Evolutionary conservation across 2,797 vertebrate genomes (phyloP), one percentile per base, ranked within the genome.

Genomic region (Furcifer pardalis): DNA sequence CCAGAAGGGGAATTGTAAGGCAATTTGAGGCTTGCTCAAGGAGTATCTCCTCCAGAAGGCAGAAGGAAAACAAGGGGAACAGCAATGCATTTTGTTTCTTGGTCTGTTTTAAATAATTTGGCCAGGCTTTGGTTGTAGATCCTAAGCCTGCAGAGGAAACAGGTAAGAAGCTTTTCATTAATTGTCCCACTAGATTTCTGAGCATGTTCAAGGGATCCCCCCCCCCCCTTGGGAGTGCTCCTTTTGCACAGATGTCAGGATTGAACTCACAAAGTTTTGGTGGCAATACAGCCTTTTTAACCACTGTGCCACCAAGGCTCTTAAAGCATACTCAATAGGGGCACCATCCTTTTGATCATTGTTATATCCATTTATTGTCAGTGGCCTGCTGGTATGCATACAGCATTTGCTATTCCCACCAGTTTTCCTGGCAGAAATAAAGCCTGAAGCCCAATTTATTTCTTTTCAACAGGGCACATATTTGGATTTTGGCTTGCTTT

Each of bases 81-180:
- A 12, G 88, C 84, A 74, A 9, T 32, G 27, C 27, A 8, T 59
- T 49, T 23, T 3, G 3, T 7, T 21, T 15, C 7, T 13, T n/a
- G n/a, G n/a, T n/a, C n/a, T n/a, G n/a, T 76, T 80, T 81, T 49
- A 76, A 79, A 68, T 79, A 84, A 62, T 35, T 79, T 59, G 17
- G 27, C 23, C 13, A 3, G 17, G 35, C 68, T 78, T 68, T 10
- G 82, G 32, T 42, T 21, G 77, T 77, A 68, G 44, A 87, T 88
- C 88, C 91, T 87, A 86, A 87, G 88, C 2, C 30, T 19, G 78
- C 89, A 78, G 27, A 91, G 23, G 66, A 49, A 3, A 78, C 90
- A 96, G 95, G 95, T 95, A 95, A 95, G 94, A 90, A 68, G 74
- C 5, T 68, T 69, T 81, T 25, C n/a, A 21, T 65, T 77, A n/a